Evolutionary conservation across 2,888 invertebrate genomes (phyloP).

Genomic region (Cremastobaeus sp.): DNA sequence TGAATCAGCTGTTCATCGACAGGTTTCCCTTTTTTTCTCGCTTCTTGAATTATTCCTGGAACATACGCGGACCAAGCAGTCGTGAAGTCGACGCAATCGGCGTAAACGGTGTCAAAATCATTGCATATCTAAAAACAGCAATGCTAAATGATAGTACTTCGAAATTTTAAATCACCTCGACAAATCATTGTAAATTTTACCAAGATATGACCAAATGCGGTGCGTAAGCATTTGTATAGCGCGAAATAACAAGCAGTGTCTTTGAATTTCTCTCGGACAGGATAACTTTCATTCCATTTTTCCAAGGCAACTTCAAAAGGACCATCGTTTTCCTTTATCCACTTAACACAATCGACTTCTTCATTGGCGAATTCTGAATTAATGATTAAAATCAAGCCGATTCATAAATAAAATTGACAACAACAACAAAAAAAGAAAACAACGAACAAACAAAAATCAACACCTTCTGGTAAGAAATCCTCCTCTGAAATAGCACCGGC

Average conservation of each 20-base stretch:
- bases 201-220: constrained; percentile 4
- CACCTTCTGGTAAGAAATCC: background rate
- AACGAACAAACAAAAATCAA: background rate
- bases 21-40: background rate
- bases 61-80: background rate
- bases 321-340: constrained; percentile 1
- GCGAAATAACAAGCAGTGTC: background rate
- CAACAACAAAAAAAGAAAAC: background rate
- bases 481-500: background rate
- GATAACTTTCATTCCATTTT: constrained; percentile 8
- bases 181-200: constrained; percentile 2
- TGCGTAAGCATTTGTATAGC: constrained; percentile 2
- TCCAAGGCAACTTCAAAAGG: background rate
- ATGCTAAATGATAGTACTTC: background rate
- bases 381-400: background rate
- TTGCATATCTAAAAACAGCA: background rate
- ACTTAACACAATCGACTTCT: background rate
- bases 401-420: background rate
- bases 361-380: background rate
- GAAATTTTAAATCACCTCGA: background rate
- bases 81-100: background rate
- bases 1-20: background rate
- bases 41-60: background rate
- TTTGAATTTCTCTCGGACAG: background rate
- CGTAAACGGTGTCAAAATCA: background rate